Evolutionary conservation across 2,797 vertebrate genomes (phyloP).

Genomic region (Typhlichthys subterraneus): DNA sequence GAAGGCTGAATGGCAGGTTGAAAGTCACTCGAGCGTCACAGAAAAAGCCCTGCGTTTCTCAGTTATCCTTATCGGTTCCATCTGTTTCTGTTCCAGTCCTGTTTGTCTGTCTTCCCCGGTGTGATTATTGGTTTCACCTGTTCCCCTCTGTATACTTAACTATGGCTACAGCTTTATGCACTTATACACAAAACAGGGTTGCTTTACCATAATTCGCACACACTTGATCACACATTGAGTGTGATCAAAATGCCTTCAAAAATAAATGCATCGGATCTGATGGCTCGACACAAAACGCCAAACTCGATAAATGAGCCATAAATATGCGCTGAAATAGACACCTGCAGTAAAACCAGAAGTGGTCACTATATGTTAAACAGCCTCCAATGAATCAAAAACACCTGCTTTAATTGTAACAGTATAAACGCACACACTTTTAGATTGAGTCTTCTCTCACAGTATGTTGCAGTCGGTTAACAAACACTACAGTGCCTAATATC

Average conservation of each 20-base stretch:
- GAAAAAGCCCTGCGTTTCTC: background rate
- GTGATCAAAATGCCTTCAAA: background rate
- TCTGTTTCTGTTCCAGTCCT: too few relatives aligned
- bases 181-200: background rate
- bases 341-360: slow-evolving; percentile 28
- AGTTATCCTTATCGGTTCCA: too few relatives aligned
- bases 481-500: slow-evolving; percentile 9
- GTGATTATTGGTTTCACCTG: too few relatives aligned
- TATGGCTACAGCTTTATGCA: background rate
- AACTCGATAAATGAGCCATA: background rate
- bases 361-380: background rate
- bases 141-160: too few relatives aligned
- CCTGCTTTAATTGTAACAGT: background rate
- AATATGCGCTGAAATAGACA: slow-evolving; percentile 9
- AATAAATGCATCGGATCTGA: slow-evolving; percentile 1
- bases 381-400: background rate
- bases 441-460: slow-evolving; percentile 49
- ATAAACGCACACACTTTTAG: slow-evolving; percentile 4
- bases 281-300: slow-evolving; percentile 1
- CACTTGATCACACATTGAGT: background rate
- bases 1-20: slow-evolving; percentile 26
- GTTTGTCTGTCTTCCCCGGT: too few relatives aligned
- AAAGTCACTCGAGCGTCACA: slow-evolving; percentile 15
- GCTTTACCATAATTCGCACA: background rate
- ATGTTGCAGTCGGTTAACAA: slow-evolving; percentile 25